Evolutionary conservation across 1,140 invertebrate genomes (phyloP), one percentile per base, ranked within the genome.

Genomic region (Contarinia nasturtii): DNA sequence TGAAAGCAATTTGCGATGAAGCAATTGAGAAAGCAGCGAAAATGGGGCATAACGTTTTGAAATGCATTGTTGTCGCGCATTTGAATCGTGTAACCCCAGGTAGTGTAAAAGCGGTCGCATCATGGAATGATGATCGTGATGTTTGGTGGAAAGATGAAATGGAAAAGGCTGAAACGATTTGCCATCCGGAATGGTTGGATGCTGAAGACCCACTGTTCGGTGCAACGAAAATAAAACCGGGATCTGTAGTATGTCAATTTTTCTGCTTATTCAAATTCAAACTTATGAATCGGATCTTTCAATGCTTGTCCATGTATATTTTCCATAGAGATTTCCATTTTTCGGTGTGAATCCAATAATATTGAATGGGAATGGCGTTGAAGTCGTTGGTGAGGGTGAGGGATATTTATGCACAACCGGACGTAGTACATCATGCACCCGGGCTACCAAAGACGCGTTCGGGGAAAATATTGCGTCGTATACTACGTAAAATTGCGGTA

Each of bases 391-490:
- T 2, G 78, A 82, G 50, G 87, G 85, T 20, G 91, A 96, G 65
- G 92, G 93, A 8, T 95, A 94, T 58, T 68, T 97, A 47, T 67
- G 95, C 94, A 2, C 78, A 85, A 58, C 95, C 95, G 0, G 95
- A 98, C 57, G 77, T 85, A 5, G 80, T 98, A 40, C 93, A 97
- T 55, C 75, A 86, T 57, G 90, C 91, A 2, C 86, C 89, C 4
- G 82, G 78, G 2, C 67, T 98, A 45, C 94, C 95, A 1, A 98
- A 98, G 67, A 98, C 95, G 0, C 74, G 94, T 36, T 97, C 92
- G 2, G 95, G 95, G 2, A 98, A 98, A 68, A 97, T 98, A 41
- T 97, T 98, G 89, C 75, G 95, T 40, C 71, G 95, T 52, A 81
- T 98, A 44, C 65, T 98, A 22, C 71, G 92, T 44, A 96, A 97